Evolutionary conservation across 1,140 invertebrate genomes (phyloP).

Genomic region (Stratiolaelaps scimitus): DNA sequence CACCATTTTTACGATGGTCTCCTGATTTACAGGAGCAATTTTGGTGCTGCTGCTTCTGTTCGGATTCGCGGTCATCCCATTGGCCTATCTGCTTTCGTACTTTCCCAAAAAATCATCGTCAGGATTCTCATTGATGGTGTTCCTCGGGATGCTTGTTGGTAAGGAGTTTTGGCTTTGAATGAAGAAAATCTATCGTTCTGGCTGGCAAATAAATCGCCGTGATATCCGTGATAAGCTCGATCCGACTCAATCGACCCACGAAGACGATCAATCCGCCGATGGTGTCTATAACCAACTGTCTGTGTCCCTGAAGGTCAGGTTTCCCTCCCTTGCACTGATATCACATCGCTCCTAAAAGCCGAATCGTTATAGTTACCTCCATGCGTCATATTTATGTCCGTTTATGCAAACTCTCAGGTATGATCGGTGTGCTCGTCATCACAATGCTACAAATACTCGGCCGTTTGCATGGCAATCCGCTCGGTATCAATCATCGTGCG

Average conservation of each 20-base stretch:
- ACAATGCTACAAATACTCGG: conserved; percentile 14
- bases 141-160: conserved; percentile 22
- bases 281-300: conserved; percentile 44
- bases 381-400: no score
- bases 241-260: no score
- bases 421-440: conserved; percentile 19
- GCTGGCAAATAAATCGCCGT: no score
- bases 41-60: conserved; percentile 33
- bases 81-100: conserved; percentile 35
- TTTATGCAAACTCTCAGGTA: background rate
- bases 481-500: background rate
- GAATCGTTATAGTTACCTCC: background rate
- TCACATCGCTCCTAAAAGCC: background rate
- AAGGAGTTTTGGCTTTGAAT: no score
- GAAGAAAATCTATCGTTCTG: no score
- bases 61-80: conserved; percentile 35
- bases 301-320: background rate
- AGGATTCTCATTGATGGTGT: conserved; percentile 34
- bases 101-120: conserved; percentile 30
- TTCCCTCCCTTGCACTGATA: background rate
- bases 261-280: no score
- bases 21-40: conserved; percentile 30
- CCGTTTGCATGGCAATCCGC: background rate
- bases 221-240: no score
- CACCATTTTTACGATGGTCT: background rate